Base-by-base conservation (phyloP, 53 echinoderm and acorn worm species). In the Luidia sarsii region DNA sequence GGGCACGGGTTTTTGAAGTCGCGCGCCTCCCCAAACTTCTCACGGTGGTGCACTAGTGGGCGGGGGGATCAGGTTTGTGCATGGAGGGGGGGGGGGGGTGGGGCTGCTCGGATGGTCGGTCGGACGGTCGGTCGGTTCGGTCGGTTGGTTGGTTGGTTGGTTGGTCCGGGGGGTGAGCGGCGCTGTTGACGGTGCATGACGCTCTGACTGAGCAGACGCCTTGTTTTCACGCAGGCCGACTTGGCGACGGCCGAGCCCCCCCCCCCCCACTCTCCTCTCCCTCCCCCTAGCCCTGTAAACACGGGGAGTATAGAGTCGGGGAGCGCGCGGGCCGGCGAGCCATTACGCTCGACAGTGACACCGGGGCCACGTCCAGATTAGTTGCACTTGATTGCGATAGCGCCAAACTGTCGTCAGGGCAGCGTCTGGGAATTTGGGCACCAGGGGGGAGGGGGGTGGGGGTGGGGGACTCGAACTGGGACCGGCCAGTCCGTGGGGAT, bases 351-450 rank as follows among this genome's bases (percentile, higher is more conserved):
- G 33, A 20, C 36, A 39, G 65, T 65, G 65, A 65, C 65, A 65
- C 33, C 20, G 65, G 35, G 34, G 33, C 65, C 65, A 54, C 22
- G 56, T 55, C 56, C 55, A 72, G 72, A 72, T 72, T 72, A 55
- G 72, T 72, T 72, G 20, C 53, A 66, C 67, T 66, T 81, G 81
- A 81, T 81, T 81, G 81, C 65, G 38, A 35, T 50, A 81, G 81
- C 81, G 81, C 81, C 81, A 36, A 63, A 51, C 64, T 81, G 81
- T 81, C 81, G 64, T 65, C 65, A 30, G 64, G 66, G 48, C 48
- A 65, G 65, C 52, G 66, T 81, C 81, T 81, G 81, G 81, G 81
- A 81, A 81, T 81, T 72, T 50, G 35, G 55, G 57, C 57, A 38
- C 18, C 24, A 27, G 39, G 56, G 34, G 56, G 35, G 36, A 72